These are phyloP conservation scores for Psittacara wagleri DNA, from an alignment of 2,113 vertebrate genomes.

Conservation along the genomic window DNA sequence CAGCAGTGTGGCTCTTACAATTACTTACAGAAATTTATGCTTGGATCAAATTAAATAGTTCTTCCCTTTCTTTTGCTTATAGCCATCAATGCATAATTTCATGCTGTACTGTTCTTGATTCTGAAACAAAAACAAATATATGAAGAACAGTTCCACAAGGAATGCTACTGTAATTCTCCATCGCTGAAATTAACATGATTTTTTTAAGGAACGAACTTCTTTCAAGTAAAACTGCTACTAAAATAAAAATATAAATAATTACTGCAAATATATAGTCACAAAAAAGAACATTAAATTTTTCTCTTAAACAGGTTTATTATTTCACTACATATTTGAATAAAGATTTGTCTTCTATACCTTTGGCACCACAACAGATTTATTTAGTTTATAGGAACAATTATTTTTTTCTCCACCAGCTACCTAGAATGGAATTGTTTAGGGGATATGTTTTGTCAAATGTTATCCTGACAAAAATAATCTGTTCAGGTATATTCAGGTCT, in stretches of 20 bases:
- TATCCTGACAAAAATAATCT: slow-evolving; percentile 43
- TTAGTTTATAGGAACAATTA: slow-evolving; percentile 65
- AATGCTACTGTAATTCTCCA: slow-evolving; percentile 1
- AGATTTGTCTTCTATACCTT: slow-evolving; percentile 74
- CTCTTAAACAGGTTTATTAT: slow-evolving; percentile 76
- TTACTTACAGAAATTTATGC: not conserved
- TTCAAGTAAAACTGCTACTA: slow-evolving; percentile 57
- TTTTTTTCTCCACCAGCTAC: slow-evolving; percentile 62
- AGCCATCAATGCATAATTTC: not conserved
- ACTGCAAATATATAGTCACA: slow-evolving; percentile 71
- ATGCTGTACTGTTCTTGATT: not conserved
- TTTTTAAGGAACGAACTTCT: slow-evolving; percentile 35
- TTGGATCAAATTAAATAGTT: not conserved
- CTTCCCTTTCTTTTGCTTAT: not conserved
- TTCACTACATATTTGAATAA: slow-evolving; percentile 64
- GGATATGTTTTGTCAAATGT: slow-evolving; percentile 31
- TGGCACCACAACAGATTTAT: slow-evolving; percentile 74
- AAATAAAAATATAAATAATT: slow-evolving; percentile 79
- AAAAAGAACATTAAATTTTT: slow-evolving; percentile 70
- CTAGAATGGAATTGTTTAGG: slow-evolving; percentile 40
- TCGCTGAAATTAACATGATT: slow-evolving; percentile 15
- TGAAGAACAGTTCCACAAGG: not conserved
- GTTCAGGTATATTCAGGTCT: slow-evolving; percentile 38
- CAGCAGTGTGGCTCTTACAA: not conserved
- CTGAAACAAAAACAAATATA: slow-evolving; percentile 3